phyloP scores from a whole-genome alignment of 1,140 invertebrate genomes.

The Oscheius sp. region DNA sequence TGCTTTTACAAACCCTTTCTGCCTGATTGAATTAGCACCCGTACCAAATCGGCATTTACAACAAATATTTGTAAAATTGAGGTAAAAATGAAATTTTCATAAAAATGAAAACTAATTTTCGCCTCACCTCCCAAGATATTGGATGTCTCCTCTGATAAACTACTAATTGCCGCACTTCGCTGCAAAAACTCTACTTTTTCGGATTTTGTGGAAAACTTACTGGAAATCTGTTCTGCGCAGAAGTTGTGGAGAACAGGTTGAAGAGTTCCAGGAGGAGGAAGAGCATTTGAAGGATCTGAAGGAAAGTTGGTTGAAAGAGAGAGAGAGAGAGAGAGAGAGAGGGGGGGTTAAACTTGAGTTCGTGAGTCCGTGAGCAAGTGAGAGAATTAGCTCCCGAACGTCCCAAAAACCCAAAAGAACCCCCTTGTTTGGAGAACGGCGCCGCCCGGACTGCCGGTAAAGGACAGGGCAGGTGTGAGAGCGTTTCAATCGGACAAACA shows the following conservation, averaged over 20 bases:
- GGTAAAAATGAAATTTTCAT: not conserved
- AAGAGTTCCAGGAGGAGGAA: not conserved
- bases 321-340: too few relatives aligned
- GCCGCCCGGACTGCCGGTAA: not conserved
- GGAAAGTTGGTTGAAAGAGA: not conserved
- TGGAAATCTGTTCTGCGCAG: not conserved
- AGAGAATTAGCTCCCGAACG: not conserved
- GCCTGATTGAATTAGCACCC: too few relatives aligned
- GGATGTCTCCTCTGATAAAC: constrained; percentile 18
- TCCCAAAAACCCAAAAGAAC: not conserved
- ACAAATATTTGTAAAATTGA: too few relatives aligned
- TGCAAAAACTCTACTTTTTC: not conserved
- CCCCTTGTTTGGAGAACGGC: not conserved
- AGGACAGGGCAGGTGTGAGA: not conserved
- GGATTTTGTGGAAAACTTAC: not conserved
- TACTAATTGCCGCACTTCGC: constrained; percentile 7
- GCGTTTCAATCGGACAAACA: constrained; percentile 8
- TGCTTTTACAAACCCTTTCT: not conserved
- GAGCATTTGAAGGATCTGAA: not conserved
- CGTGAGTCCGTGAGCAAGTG: not conserved
- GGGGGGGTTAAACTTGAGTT: too few relatives aligned
- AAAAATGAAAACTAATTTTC: too few relatives aligned
- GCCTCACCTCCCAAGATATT: constrained; percentile 8
- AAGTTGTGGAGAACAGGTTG: not conserved
- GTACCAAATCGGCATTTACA: too few relatives aligned